Conservation (phyloP, 2,113 vertebrate species). For the Lepisosteus osseus region DNA sequence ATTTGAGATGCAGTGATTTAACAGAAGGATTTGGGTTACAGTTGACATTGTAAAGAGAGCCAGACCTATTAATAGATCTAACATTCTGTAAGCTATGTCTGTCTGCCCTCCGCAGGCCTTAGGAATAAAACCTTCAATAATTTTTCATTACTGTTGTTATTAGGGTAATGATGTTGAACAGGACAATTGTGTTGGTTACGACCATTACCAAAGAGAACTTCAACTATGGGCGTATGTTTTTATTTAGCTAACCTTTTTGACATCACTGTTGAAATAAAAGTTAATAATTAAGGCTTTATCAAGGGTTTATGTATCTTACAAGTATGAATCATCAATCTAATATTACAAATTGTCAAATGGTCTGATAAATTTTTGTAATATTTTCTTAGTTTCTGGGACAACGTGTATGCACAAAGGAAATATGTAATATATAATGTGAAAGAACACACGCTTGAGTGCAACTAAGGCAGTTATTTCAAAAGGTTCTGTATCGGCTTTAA, state of each 20-base stretch:
- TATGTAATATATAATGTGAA: conserved; percentile 21
- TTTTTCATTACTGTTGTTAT: too few species aligned
- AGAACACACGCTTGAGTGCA: conserved; percentile 40
- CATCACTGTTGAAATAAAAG: too few species aligned
- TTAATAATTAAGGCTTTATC: neutral
- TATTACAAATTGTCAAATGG: neutral
- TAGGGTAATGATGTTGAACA: too few species aligned
- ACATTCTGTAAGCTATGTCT: conserved; percentile 75
- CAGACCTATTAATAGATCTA: conserved; percentile 84
- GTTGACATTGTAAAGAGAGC: conserved; percentile 81
- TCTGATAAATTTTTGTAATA: neutral
- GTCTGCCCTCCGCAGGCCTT: conserved; percentile 52
- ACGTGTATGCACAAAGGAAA: conserved; percentile 39
- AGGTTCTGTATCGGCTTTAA: conserved; percentile 42
- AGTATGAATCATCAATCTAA: neutral
- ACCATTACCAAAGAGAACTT: too few species aligned
- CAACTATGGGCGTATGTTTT: too few species aligned
- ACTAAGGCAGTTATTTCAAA: conserved; percentile 40
- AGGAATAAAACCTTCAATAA: conserved; percentile 42
- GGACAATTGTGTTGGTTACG: too few species aligned
- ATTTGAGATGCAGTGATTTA: conserved; percentile 78
- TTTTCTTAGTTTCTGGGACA: conserved; percentile 35
- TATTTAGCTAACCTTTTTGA: too few species aligned
- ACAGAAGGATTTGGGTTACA: conserved; percentile 87
- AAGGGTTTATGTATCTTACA: neutral